Conservation (phyloP, 2,113 vertebrate species). For the Theristicus caerulescens region DNA sequence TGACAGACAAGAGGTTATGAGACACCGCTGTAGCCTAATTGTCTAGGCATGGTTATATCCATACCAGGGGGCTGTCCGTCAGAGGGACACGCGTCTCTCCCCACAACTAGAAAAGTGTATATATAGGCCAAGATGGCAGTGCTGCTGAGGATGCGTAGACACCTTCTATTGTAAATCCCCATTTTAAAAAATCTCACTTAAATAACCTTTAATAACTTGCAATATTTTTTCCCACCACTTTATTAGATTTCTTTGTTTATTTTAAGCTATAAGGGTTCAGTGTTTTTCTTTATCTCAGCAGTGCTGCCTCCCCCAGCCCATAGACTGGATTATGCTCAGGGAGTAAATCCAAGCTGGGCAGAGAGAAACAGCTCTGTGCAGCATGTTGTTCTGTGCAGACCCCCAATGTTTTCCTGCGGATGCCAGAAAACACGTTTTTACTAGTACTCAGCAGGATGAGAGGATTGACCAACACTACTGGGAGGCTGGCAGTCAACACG, state of each 20-base stretch:
- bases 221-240: not conserved
- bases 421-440: not conserved
- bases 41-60: not conserved
- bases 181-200: not conserved
- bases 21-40: accelerated
- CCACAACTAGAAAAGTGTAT: accelerated
- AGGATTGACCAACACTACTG: accelerated
- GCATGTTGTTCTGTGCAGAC: not conserved
- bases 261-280: not conserved
- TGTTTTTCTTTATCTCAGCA: not conserved
- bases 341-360: not conserved
- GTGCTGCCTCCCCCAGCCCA: not conserved
- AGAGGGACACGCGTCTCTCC: not conserved
- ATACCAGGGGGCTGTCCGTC: not conserved
- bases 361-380: not conserved
- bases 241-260: not conserved
- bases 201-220: not conserved
- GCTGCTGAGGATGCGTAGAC: not conserved
- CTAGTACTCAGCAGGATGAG: not conserved
- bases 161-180: not conserved
- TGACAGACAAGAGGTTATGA: not conserved
- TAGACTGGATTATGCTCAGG: not conserved
- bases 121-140: not conserved
- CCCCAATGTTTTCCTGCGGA: not conserved
- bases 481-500: not conserved